Evolutionary conservation across 2,888 invertebrate species (phyloP), one percentile per base, ranked within the genome.

Genomic region (Agriopis leucophaearia): DNA sequence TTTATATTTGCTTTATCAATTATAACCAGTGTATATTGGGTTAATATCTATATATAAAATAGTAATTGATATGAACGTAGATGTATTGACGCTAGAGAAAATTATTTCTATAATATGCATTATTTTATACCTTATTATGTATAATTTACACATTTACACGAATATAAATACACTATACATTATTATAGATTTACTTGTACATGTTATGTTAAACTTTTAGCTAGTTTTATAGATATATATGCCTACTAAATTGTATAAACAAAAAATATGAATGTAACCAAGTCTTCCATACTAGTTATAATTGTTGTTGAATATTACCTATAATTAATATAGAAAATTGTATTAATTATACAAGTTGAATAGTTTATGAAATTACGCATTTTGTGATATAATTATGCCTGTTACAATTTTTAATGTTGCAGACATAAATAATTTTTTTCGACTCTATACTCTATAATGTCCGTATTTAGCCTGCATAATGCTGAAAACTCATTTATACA

Each of bases 281-380:
- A 73, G 83, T 83, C 83, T 83, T 84, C 84, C 83, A 78, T 59
- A 74, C 57, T 72, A 76, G 71, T 70, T 59, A 69, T 70, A 69
- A 73, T 63, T 72, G 71, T 74, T 73, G 73, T 74, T 72, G 70
- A 61, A 65, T 67, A 70, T 67, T 66, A n/a, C n/a, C n/a, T n/a
- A 72, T 72, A 27, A 3, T 27, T 27, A 55, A 66, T 70, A 68
- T 47, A 59, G 27, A 50, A 69, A 48, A 71, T 55, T 72, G 67
- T 72, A 73, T 45, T 70, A 60, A 68, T 74, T 81, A 81, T 82
- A 81, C 80, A 80, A 79, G 78, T 83, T 82, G 70, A 76, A 58
- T 83, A 81, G 81, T 74, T 76, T 74, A 72, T 72, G 58, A 69
- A 68, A 75, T 71, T 72, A 72, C 73, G 76, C 71, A 76, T 74